Base-by-base conservation (phyloP, 2,888 invertebrate species). In the Scaptomyza parva region DNA sequence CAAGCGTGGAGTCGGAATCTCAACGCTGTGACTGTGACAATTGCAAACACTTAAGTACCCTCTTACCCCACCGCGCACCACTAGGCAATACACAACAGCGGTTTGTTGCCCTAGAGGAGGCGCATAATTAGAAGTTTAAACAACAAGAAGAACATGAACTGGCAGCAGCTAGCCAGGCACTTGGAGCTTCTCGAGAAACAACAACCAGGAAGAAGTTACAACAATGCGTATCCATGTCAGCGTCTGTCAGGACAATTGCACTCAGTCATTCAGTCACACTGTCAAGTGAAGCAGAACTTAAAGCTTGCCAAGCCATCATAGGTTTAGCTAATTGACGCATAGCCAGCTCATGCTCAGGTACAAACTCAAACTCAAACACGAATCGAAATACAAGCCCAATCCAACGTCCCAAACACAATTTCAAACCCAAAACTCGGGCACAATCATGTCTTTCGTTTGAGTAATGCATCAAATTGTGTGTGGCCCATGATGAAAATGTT, bases 41-140 rank as follows among this genome's bases (percentile, higher is more conserved):
- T 88, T 84, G 85, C 65, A 51, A 69, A 69, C 66, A 76, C 86
- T 87, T 76, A 67, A 81, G 71, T 39, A 44, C 41, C 58, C 62
- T 44, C 70, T 60, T 50, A 52, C 33, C 35, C 48, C 60, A 20
- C 59, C 40, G 18, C 53, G 22, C 44, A 24, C 35, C 43, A 40
- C 40, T 59, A 53, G 47, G 44, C 70, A 43, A 26, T 37, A 44
- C 9, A 6, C 8, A 58, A 11, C 22, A 65, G 67, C 33, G 79
- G 76, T 78, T 82, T 85, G 59, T 79, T 84, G 84, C 75, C 86
- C 77, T 64, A 77, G 70, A 86, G 77, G 70, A 62, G 78, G 48
- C 70, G 70, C 86, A 82, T 82, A 82, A 88, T 86, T 85, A 83
- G 86, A 70, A 71, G 63, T 7, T 40, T 12, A 20, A 59, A 44